Base-by-base conservation (phyloP, 2,888 invertebrate species). In the Chymomyza amoena region DNA sequence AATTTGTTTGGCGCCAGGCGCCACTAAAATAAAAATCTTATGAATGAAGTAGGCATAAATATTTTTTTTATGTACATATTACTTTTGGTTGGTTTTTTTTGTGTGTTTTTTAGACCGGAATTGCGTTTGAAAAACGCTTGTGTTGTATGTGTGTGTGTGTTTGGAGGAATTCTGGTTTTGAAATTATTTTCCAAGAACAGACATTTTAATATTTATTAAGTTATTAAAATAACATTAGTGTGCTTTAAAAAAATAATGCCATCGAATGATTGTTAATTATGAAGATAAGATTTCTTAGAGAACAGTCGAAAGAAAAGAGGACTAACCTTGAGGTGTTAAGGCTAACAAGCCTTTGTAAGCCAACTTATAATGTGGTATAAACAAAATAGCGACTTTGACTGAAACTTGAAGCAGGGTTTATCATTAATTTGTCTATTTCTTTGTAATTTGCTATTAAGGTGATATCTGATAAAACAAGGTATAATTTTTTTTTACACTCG, bases 1-100 rank as follows among this genome's bases (percentile, higher is more conserved):
- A 87, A 83, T 85, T 85, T 81, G 54, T 54, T 16, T 81, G 88
- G 88, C 89, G 89, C 87, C 89, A 87, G 87, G 82, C 89, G 88
- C 87, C 82, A 88, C 86, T 83, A 83, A 83, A 87, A 45, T 13
- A 13, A 10, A 87, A 80, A 87, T 87, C 84, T 84, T 87, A 85
- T 84, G 84, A 84, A 84, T 84, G 84, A 87, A 83, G 83, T 83
- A 83, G 82, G 80, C 87, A 85, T 77, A 60, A 51, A 84, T 87
- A 85, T 86, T 81, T 75, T 69, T 73, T 7, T 32, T 32, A 45
- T 13, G 65, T 50, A 54, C 54, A 54, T 18, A 54, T 54, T 18
- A 54, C 18, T 18, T 20, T 16, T 18, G 3, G 18, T 18, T 54
- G 54, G 9, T 16, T 54, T 54, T 52, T 18, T 52, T 54, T 54